Base-by-base conservation (phyloP, 2,888 invertebrate species). In the Lithophane socia region DNA sequence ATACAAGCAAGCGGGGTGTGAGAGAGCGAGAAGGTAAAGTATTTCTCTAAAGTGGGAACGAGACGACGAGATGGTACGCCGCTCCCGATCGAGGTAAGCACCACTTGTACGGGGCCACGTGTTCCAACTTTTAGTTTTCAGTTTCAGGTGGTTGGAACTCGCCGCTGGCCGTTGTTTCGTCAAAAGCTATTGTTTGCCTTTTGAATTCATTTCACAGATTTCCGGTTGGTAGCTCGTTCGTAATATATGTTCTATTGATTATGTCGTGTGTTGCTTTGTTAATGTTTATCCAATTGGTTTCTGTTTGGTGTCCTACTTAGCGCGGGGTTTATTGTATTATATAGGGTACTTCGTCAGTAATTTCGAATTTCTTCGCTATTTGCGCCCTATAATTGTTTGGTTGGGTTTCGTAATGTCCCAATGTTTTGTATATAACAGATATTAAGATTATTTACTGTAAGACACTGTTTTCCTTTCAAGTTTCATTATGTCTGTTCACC, bases 31-130 rank as follows among this genome's bases (percentile, higher is more conserved):
- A 93, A 89, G 92, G 93, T 82, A 87, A 84, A 93, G 93, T 94
- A 90, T 93, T 90, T 82, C 79, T 94, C 88, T 94, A 95, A 96
- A 96, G 96, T 96, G 96, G 96, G 95, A 96, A 96, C 96, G 96
- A 96, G 96, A 95, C 94, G 93, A 88, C 91, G 92, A 87, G 92
- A 96, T 96, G 96, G 92, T 92, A 90, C 94, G 90, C 92, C 94
- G 95, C 93, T 93, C 91, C 92, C 93, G 92, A 89, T 81, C 91
- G 94, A 96, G 96, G 96, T 96, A 94, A 96, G 96, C 96, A 94
- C 94, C 93, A 93, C 93, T 94, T 92, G 91, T 92, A 89, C 84
- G 44, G 79, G 85, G 91, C 94, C 96, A 96, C 96, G 96, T 96
- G 96, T 92, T 94, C 91, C 87, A 94, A 94, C 92, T 94, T 94